phyloP scores from a whole-genome alignment of 2,888 invertebrate genomes.

The Ethmia dodecea region DNA sequence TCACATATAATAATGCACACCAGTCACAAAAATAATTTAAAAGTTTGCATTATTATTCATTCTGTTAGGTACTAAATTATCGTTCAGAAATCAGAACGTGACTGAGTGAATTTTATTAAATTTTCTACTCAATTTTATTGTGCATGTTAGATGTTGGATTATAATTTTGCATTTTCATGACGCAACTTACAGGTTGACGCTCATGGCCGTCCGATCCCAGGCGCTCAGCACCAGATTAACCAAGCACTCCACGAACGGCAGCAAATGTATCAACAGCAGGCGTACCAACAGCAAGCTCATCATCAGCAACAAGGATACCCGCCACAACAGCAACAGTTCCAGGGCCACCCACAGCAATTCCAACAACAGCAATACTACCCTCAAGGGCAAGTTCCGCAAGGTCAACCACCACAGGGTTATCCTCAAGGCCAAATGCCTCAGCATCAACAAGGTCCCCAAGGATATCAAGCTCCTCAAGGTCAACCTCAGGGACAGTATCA shows the following conservation, averaged over 20 bases:
- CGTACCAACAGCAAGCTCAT: slow-evolving; percentile 23
- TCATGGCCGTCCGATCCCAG: slow-evolving; percentile 57
- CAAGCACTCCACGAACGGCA: slow-evolving; percentile 36
- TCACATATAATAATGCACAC: too few species aligned
- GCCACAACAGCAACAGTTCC: slow-evolving; percentile 22
- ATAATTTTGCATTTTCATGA: too few species aligned
- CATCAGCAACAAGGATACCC: slow-evolving; percentile 25
- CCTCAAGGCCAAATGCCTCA: slow-evolving; percentile 22
- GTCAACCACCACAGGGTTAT: slow-evolving; percentile 21
- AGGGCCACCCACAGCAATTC: slow-evolving; percentile 17
- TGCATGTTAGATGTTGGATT: too few species aligned
- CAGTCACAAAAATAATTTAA: too few species aligned
- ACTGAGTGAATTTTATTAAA: too few species aligned
- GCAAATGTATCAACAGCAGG: slow-evolving; percentile 41
- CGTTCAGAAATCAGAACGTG: too few species aligned
- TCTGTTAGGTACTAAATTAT: too few species aligned
- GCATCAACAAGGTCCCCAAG: slow-evolving; percentile 18
- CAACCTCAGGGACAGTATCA: slow-evolving; percentile 18
- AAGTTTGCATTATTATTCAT: too few species aligned
- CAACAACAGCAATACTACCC: slow-evolving; percentile 16
- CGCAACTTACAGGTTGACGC: slow-evolving; percentile 65
- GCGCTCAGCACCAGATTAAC: slow-evolving; percentile 58
- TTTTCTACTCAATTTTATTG: too few species aligned
- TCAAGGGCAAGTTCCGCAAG: slow-evolving; percentile 18
- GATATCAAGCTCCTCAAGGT: slow-evolving; percentile 20